These are phyloP conservation scores for Gobiocypris rarus DNA, from an alignment of 2,113 vertebrate species.

Conservation along the genomic window DNA sequence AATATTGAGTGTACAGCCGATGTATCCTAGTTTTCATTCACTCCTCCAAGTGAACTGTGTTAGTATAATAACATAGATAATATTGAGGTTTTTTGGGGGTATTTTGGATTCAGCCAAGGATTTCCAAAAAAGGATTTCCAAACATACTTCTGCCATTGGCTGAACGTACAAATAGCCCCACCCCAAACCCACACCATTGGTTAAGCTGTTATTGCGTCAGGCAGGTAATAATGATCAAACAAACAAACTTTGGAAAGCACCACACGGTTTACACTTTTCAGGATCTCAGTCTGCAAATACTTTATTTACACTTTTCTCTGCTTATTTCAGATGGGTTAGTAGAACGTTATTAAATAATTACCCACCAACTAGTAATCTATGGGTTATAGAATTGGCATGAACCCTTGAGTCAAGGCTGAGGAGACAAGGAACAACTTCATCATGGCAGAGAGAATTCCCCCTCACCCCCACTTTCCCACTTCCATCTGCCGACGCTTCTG, in stretches of 20 bases:
- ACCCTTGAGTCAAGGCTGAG: not conserved
- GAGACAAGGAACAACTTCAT: conserved; percentile 49
- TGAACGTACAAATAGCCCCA: not conserved
- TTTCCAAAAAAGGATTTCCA: not conserved
- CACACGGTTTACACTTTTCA: not conserved
- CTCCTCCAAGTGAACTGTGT: too few relatives aligned
- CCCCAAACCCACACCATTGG: not conserved
- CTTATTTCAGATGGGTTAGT: not conserved
- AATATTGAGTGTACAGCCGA: too few relatives aligned
- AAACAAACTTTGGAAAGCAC: not conserved
- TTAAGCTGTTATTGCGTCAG: not conserved
- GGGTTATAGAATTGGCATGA: conserved; percentile 9
- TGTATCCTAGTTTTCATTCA: too few relatives aligned
- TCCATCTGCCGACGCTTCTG: conserved; percentile 51
- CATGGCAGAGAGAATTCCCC: conserved; percentile 35
- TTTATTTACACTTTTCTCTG: not conserved
- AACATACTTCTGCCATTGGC: not conserved
- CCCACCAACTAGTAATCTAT: not conserved
- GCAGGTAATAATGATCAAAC: not conserved
- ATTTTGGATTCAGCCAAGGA: too few relatives aligned
- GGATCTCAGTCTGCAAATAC: not conserved
- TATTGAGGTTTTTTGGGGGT: too few relatives aligned
- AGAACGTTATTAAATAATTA: not conserved
- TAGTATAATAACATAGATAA: too few relatives aligned
- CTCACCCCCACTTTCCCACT: not conserved